phyloP scores from a whole-genome alignment of 2,888 invertebrate genomes.

The Drosophila sordidula region DNA sequence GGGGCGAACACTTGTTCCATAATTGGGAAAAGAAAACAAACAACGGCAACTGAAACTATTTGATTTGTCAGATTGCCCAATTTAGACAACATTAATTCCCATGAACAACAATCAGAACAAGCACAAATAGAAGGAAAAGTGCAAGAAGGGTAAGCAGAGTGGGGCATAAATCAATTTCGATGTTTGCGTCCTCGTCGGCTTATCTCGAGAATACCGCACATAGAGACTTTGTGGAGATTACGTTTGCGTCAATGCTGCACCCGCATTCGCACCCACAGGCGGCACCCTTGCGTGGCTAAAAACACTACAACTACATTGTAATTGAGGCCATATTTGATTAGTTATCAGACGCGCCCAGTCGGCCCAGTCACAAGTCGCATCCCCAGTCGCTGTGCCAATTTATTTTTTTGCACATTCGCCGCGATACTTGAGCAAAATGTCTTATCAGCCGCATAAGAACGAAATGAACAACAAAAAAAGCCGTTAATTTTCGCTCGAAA shows the following conservation, averaged over 20 bases:
- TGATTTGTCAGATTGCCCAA: conserved; percentile 19
- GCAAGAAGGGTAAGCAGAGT: background rate
- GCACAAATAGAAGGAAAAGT: background rate
- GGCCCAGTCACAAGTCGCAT: conserved; percentile 21
- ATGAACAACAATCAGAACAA: conserved; percentile 30
- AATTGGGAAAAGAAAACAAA: background rate
- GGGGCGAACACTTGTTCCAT: conserved; percentile 10
- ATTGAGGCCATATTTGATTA: conserved; percentile 26
- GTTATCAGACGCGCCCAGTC: conserved; percentile 30
- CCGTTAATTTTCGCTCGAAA: conserved; percentile 21
- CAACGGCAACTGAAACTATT: conserved; percentile 17
- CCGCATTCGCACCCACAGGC: conserved; percentile 19
- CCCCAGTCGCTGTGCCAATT: conserved; percentile 7
- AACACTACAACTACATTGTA: conserved; percentile 7
- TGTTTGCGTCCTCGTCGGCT: conserved; percentile 21
- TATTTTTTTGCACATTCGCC: background rate
- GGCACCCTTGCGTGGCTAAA: background rate
- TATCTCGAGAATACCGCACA: conserved; percentile 33
- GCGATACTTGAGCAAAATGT: conserved; percentile 11
- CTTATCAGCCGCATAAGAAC: conserved; percentile 23
- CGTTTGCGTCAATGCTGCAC: conserved; percentile 54
- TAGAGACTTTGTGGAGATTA: conserved; percentile 23
- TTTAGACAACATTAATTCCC: conserved; percentile 23
- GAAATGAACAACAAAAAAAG: background rate
- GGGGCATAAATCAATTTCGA: conserved; percentile 51